Percentiles rank a stretch among this genome's conserved stretches.
Evolutionary conservation across 2,888 invertebrate genomes (phyloP).

Genomic region (Pandemis corylana): DNA sequence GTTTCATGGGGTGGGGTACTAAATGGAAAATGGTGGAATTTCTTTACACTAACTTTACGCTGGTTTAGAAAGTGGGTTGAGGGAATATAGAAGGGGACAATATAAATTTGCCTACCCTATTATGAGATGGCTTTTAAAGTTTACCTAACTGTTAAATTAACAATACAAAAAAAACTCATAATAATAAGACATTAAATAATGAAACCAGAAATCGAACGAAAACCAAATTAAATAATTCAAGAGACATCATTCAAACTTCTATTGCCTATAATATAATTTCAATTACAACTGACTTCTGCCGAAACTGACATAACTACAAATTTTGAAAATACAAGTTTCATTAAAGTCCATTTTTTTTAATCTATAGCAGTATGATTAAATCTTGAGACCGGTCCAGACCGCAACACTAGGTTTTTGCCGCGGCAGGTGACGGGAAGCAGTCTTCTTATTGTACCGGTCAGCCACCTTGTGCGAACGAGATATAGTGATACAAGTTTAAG

Average conservation of each 20-base stretch:
- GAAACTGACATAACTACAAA: constrained; percentile 12
- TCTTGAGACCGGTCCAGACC: constrained; percentile 62
- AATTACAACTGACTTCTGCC: background rate
- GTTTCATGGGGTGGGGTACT: constrained; percentile 2
- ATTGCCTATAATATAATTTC: background rate
- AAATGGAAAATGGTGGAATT: background rate
- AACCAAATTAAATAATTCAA: too few relatives aligned
- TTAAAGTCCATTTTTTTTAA: background rate
- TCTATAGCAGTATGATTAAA: constrained; percentile 68
- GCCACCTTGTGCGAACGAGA: constrained; percentile 59
- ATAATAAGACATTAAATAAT: too few relatives aligned
- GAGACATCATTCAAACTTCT: too few relatives aligned
- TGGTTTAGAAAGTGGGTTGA: too few relatives aligned
- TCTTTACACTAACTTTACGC: background rate
- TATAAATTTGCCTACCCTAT: background rate
- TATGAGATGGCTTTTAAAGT: too few relatives aligned
- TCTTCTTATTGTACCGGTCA: constrained; percentile 76
- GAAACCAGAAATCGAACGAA: too few relatives aligned
- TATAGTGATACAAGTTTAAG: constrained; percentile 21
- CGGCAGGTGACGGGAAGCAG: constrained; percentile 77
- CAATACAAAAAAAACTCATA: too few relatives aligned
- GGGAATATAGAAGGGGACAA: background rate
- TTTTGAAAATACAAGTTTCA: background rate
- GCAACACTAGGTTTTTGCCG: constrained; percentile 68
- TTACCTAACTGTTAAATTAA: too few relatives aligned